Evolutionary conservation across 2,888 invertebrate species (phyloP).

Genomic region (Temnothorax rugatulus): DNA sequence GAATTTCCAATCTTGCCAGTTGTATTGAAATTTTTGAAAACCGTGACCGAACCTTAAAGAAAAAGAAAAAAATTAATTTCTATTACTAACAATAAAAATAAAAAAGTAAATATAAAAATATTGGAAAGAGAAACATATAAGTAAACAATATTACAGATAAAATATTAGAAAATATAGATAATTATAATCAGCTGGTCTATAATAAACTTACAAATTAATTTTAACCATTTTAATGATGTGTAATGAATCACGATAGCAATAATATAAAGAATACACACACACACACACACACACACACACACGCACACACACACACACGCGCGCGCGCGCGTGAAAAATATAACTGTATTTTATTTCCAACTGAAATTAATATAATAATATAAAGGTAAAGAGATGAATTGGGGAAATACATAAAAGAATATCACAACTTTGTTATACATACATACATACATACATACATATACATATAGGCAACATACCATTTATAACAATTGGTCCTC

Average conservation of each 20-base stretch:
- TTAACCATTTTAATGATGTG: too few species aligned
- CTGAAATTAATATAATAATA: too few species aligned
- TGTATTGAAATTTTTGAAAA: conserved; percentile 71
- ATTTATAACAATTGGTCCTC: conserved; percentile 74
- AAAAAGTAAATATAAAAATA: neutral
- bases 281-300: too few species aligned
- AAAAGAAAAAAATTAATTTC: conserved; percentile 22
- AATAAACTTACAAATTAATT: neutral
- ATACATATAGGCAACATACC: conserved; percentile 63
- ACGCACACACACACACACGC: too few species aligned
- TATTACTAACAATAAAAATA: neutral
- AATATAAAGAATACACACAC: too few species aligned
- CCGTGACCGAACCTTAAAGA: conserved; percentile 67
- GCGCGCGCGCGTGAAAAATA: too few species aligned
- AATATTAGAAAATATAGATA: neutral
- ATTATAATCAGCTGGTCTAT: neutral
- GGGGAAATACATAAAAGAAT: too few species aligned
- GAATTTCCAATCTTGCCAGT: conserved; percentile 71
- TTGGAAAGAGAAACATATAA: neutral
- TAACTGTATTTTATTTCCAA: too few species aligned
- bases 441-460: neutral
- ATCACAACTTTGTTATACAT: neutral
- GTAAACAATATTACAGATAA: neutral
- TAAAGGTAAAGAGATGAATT: too few species aligned
- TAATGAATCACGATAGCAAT: too few species aligned